Base-by-base conservation (phyloP, 2,113 vertebrate genomes). In the Apteryx mantelli region DNA sequence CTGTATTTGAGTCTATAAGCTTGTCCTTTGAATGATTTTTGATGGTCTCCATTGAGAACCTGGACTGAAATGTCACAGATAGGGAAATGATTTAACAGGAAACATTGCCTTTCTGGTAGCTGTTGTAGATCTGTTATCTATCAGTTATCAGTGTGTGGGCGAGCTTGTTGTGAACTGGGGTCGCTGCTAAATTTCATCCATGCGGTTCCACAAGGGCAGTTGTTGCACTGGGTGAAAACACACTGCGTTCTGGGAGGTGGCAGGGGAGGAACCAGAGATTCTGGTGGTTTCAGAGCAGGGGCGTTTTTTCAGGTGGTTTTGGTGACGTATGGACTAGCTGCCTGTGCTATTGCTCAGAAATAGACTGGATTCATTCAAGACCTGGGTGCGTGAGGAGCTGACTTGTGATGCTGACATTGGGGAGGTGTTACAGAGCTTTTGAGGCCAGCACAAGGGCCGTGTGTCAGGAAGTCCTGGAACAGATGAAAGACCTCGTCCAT, bases 321-420 rank as follows among this genome's bases (percentile, higher is more conserved):
- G 56, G 56, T 34, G 56, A 18, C 0, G 0, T 61, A 8, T 38
- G 50, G 79, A n/a, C 7, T 44, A 71, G 48, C 42, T 88, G 48
- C 44, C 19, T 75, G 56, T 9, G 2, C 44, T 42, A 21, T 17
- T 63, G 19, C 21, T 30, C 21, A 63, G 42, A 63, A 8, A 11
- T 36, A 48, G 60, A 2, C 42, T 80, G 78, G 8, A 18, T 82
- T 79, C 30, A 6, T 11, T 21, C 30, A 44, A 3, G 0, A 0
- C 7, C 0, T 11, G 58, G 61, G 15, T 46, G 0, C 0, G 21
- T 5, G 38, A 46, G 85, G 52, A 79, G 55, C 66, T n/a, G 56
- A 55, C 26, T 22, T 22, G 20, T 34, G 71, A 3, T 61, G 12
- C 28, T 66, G 32, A 46, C 53, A 53, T 38, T 1, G 0, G 25